Evolutionary conservation across 1,140 invertebrate genomes (phyloP), one percentile per base, ranked within the genome.

Genomic region (Papilio dardanus): DNA sequence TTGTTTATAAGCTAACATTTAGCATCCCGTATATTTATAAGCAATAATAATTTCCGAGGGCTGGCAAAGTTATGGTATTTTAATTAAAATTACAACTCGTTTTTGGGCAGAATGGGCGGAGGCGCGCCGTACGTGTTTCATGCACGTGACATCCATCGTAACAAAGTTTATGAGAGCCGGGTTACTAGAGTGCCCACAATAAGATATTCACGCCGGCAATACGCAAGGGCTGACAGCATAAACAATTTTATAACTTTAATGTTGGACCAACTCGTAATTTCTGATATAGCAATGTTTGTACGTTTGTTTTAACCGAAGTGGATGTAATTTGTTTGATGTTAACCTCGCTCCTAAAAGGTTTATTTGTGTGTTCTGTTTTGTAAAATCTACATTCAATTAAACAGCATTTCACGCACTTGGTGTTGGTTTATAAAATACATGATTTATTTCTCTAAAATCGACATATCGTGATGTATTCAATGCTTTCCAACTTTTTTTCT

Each of bases 41-140:
- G 71, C 46, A 73, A 73, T 73, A 73, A 73, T 30, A 81, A 84
- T 76, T 83, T 77, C 85, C 74, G 83, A 78, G 77, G 77, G 79
- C 80, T 82, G 81, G 78, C 86, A 83, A 88, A 91, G 88, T 91
- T 90, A 85, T 83, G 87, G 86, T 79, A 82, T 86, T 89, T 89
- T 89, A 89, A 92, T 92, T 92, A 89, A 90, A 89, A 87, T 90
- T 86, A 88, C 80, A 86, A 83, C 81, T 85, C 74, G 84, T 83
- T 87, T 87, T 85, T 87, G 82, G 86, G 81, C 83, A 80, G 75
- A 62, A 77, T 77, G 76, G 78, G 76, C 75, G 73, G 75, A 74
- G 79, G 74, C 77, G 67, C 80, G 75, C 80, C 79, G 81, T 86
- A 84, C 83, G 83, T 85, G 83, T 86, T 80, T 82, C 80, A 77